These are phyloP conservation scores for Cyanocitta stelleri DNA, from an alignment of 2,113 vertebrate species.

Conservation along the genomic window DNA sequence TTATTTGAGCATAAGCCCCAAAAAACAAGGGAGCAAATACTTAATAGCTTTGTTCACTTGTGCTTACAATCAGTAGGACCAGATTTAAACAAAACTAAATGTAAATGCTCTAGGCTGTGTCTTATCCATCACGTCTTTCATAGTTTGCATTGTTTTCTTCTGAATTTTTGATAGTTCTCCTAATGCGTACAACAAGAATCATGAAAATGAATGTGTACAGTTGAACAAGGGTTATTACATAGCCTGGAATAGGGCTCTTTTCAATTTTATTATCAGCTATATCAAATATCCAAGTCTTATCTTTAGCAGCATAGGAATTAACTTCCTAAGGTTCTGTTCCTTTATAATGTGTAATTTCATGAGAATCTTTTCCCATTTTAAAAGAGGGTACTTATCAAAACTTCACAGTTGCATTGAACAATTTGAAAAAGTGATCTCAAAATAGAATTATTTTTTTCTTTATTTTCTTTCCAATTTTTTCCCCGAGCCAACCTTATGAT, in stretches of 20 bases:
- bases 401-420: background rate
- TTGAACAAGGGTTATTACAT: background rate
- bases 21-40: background rate
- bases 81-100: background rate
- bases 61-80: background rate
- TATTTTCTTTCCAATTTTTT: background rate
- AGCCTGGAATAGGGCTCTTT: background rate
- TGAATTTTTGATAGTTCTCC: background rate
- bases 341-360: background rate
- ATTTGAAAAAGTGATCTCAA: background rate
- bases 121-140: background rate
- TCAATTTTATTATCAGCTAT: background rate
- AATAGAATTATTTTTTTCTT: background rate
- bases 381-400: background rate
- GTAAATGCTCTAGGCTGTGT: background rate
- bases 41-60: background rate
- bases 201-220: background rate
- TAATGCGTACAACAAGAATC: rapidly evolving
- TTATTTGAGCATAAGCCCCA: background rate
- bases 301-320: background rate
- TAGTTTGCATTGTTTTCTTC: background rate
- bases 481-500: background rate
- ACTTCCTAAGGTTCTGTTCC: background rate
- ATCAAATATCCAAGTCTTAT: background rate
- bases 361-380: background rate